These are phyloP conservation scores for Archilochus colubris DNA, from an alignment of 2,113 vertebrate genomes.

Conservation along the genomic window DNA sequence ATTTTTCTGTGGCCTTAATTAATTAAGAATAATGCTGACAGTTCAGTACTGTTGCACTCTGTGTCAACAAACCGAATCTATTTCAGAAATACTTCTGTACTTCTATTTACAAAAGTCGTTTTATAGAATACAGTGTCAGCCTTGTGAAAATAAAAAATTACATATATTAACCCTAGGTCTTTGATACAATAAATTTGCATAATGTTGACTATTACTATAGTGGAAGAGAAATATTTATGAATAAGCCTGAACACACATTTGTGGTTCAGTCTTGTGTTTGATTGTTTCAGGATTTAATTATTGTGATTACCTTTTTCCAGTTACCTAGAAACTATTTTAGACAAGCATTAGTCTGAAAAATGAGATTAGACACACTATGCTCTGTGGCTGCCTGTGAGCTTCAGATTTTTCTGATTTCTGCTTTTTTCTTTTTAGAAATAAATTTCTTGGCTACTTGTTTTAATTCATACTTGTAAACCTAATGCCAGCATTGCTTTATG, in stretches of 20 bases:
- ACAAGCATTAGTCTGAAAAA: background rate
- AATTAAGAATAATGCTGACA: background rate
- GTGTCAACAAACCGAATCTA: background rate
- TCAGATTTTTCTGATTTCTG: background rate
- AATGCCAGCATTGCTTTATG: background rate
- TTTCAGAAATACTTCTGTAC: background rate
- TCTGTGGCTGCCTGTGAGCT: background rate
- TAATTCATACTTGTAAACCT: background rate
- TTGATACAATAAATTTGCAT: background rate
- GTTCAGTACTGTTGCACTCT: background rate
- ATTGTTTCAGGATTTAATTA: background rate
- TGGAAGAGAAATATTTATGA: background rate
- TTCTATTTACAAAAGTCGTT: background rate
- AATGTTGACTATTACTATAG: background rate
- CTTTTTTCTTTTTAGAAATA: background rate
- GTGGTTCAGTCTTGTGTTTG: background rate
- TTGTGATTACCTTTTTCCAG: background rate
- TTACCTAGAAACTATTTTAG: slow-evolving; percentile 1
- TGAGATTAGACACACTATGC: background rate
- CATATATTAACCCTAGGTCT: background rate
- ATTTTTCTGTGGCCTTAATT: background rate
- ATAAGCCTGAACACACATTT: background rate
- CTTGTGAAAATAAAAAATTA: background rate
- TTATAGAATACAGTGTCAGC: background rate
- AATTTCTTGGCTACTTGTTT: background rate